A percentile compares a stretch with the other conserved stretches of the same genome.
Conservation (phyloP, 1,140 invertebrate genomes). For the Bombus turneri region DNA sequence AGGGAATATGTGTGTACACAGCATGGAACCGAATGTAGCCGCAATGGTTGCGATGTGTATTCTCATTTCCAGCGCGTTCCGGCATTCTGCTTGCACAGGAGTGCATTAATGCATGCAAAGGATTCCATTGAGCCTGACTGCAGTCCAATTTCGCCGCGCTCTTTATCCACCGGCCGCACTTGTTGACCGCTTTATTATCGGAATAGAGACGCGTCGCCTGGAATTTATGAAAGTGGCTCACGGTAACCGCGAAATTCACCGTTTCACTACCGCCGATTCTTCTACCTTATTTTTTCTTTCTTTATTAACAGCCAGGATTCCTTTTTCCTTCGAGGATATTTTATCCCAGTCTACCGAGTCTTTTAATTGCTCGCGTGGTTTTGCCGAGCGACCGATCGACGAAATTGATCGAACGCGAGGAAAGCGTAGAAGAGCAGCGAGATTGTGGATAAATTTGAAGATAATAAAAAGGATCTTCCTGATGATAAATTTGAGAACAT, state of each 20-base stretch:
- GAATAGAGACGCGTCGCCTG: conserved; percentile 9
- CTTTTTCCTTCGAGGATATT: too few relatives aligned
- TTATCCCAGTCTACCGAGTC: too few relatives aligned
- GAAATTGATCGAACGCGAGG: too few relatives aligned
- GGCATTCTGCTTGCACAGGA: conserved; percentile 47
- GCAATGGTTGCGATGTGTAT: conserved; percentile 49
- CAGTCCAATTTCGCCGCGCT: conserved; percentile 44
- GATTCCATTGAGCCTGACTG: conserved; percentile 45
- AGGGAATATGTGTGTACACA: conserved; percentile 21
- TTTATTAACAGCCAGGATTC: too few relatives aligned
- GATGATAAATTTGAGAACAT: too few relatives aligned
- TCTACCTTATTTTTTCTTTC: too few relatives aligned
- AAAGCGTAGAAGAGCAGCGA: too few relatives aligned
- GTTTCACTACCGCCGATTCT: neutral
- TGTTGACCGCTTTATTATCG: conserved; percentile 36
- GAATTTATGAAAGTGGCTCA: conserved; percentile 32
- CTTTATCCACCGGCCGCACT: conserved; percentile 34
- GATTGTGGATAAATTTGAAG: too few relatives aligned
- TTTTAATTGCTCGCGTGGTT: neutral
- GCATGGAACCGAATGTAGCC: conserved; percentile 40
- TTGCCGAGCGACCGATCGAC: neutral
- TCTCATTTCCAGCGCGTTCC: conserved; percentile 43
- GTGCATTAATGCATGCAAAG: conserved; percentile 56
- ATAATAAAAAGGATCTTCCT: too few relatives aligned
- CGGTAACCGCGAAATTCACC: conserved; percentile 10